Evolutionary conservation across 2,888 invertebrate species (phyloP), one percentile per base, ranked within the genome.

Genomic region (Drosophila affinis): DNA sequence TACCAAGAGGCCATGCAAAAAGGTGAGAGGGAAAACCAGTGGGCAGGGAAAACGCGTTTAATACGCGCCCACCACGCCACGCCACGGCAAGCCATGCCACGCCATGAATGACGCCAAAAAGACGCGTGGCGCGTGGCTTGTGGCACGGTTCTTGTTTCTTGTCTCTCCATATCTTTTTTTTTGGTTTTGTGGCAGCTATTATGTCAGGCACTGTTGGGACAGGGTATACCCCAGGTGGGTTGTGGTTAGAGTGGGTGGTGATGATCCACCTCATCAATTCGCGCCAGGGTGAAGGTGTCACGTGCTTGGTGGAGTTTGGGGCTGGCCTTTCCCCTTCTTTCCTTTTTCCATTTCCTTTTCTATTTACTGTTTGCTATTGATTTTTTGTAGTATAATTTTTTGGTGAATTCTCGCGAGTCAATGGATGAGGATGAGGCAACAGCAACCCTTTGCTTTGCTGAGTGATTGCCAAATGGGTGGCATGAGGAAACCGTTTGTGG

Each of bases 41-140:
- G 24, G 39, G 14, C 14, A 7, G 44, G 62, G 72, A 78, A 65
- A 81, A 72, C 72, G 70, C 77, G 73, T 77, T 72, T 80, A 78
- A 79, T 79, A 75, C 78, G 75, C 81, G 67, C 60, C 76, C 72
- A 76, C 76, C 90, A 89, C 84, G 90, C 81, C 81, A 88, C 24
- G 24, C 24, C 24, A 24, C 0, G 3, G 5, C 24, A 24, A 0
- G 24, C 24, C 24, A 24, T 0, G 90, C 81, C 81, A 88, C 84
- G 90, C 81, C 81, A 88, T 90, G 81, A 89, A 84, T 90, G 90
- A 90, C 90, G 90, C 90, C 90, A 78, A 78, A 79, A 79, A 86
- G 89, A 79, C 90, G 90, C 87, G 70, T 72, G 79, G 57, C 34
- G 34, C 32, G 53, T 46, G 34, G 68, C 49, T 61, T 52, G 48